phyloP scores from a whole-genome alignment of 2,797 vertebrate species.

The Rachycentron canadum region DNA sequence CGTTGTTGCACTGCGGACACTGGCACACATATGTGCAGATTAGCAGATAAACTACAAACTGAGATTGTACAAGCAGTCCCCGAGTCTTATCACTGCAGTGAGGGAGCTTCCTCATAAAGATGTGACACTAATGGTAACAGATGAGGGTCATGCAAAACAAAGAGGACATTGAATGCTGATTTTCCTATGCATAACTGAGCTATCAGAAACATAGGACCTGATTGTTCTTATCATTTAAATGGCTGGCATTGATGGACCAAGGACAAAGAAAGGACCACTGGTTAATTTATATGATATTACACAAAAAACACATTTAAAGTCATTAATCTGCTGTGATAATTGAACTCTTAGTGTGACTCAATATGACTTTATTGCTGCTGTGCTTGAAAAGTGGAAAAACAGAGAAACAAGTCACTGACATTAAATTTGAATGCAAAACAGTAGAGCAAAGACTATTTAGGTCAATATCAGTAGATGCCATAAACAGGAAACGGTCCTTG shows the following conservation, averaged over 20 bases:
- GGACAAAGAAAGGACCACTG: conserved; percentile 40
- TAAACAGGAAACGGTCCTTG: conserved; percentile 43
- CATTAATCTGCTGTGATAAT: conserved; percentile 24
- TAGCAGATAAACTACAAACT: conserved; percentile 71
- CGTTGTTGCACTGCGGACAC: conserved; percentile 75
- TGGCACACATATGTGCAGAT: conserved; percentile 75
- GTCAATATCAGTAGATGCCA: conserved; percentile 22
- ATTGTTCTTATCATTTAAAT: conserved; percentile 81
- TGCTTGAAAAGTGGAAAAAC: background rate
- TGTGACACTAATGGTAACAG: conserved; percentile 82
- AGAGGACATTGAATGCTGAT: conserved; percentile 81
- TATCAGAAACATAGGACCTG: conserved; percentile 75
- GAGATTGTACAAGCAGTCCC: conserved; percentile 66
- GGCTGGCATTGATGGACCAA: conserved; percentile 54
- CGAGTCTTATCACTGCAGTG: conserved; percentile 71
- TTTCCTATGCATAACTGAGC: conserved; percentile 66
- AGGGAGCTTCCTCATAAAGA: conserved; percentile 79
- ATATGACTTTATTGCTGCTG: background rate
- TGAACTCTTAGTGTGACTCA: background rate
- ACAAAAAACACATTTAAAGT: conserved; percentile 46
- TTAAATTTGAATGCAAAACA: conserved; percentile 33
- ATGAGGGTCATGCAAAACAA: conserved; percentile 82
- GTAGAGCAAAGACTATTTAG: conserved; percentile 12
- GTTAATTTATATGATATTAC: conserved; percentile 45
- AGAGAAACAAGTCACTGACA: conserved; percentile 4